Base-by-base conservation (phyloP, 2,888 invertebrate genomes). In the Andrena hattorfiana region DNA sequence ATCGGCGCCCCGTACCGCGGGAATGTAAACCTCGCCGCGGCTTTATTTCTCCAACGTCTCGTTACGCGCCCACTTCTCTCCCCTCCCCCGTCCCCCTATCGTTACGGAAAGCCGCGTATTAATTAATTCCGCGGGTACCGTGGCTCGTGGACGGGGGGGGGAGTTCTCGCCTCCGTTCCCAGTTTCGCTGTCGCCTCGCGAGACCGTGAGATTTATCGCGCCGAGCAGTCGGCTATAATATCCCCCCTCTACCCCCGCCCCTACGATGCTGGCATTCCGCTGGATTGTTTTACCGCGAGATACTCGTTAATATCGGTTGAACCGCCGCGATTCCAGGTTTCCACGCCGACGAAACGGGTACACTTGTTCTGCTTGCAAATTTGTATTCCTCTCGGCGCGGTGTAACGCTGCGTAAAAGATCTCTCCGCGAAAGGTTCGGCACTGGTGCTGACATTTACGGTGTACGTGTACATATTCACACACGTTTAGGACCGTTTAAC, bases 401-500 rank as follows among this genome's bases (percentile, higher is more conserved):
- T 66, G 68, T 59, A 79, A 69, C 80, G 69, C 75, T 76, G 85
- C 74, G 82, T 82, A 76, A 77, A 75, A 86, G 81, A 78, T 78
- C 81, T 81, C 70, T 75, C 75, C 70, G 85, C 83, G 85, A 87
- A 76, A 82, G 77, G 87, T 77, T 75, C 75, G 75, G 69, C 59
- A 73, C 59, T n/a, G 26, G 32, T 10, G 62, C 87, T 85, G 87
- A 89, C 87, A 89, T 89, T 88, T 87, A 83, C 83, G 80, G 73
- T 77, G 63, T 84, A 73, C 77, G 76, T 68, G 81, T 77, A 69
- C 79, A 72, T 85, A 85, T 83, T 81, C 87, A 75, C 89, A 85
- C 85, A 85, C 83, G 87, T 85, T 87, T 85, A 68, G 83, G 76
- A 87, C 60, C 89, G 87, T 89, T 89, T 88, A 88, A 87, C 88